These are phyloP conservation scores for Leucophenga varia DNA, from an alignment of 1,140 invertebrate species.

Conservation along the genomic window DNA sequence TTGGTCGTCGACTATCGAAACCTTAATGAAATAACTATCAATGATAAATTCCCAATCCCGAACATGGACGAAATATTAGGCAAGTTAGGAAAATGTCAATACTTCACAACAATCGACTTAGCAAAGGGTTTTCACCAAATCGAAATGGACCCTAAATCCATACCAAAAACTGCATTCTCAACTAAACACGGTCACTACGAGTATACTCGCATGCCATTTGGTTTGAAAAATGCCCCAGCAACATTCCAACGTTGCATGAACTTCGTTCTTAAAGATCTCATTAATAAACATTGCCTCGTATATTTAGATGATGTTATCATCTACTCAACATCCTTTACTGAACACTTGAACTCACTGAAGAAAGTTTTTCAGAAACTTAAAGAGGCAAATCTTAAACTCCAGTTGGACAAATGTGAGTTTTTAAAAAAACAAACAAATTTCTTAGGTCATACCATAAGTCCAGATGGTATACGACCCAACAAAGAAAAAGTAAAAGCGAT, in stretches of 20 bases:
- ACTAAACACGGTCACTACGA: constrained; percentile 18
- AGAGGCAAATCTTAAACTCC: constrained; percentile 29
- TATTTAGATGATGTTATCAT: constrained; percentile 51
- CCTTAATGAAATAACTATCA: constrained; percentile 31
- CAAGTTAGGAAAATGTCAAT: constrained; percentile 15
- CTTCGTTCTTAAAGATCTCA: constrained; percentile 28
- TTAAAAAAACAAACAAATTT: constrained; percentile 36
- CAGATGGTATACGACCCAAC: constrained; percentile 24
- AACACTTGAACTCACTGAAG: constrained; percentile 37
- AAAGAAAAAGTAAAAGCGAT: constrained; percentile 25
- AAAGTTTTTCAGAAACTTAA: constrained; percentile 50
- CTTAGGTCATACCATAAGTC: constrained; percentile 37
- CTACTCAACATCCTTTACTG: constrained; percentile 31
- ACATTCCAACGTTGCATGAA: constrained; percentile 58
- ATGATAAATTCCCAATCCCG: constrained; percentile 21
- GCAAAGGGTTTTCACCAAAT: constrained; percentile 56
- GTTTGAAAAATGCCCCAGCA: constrained; percentile 49
- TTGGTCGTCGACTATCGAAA: constrained; percentile 51
- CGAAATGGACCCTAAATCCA: constrained; percentile 13
- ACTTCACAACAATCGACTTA: constrained; percentile 25
- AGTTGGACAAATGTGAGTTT: constrained; percentile 42
- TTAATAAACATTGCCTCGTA: constrained; percentile 36
- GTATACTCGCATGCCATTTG: constrained; percentile 49
- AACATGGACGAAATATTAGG: constrained; percentile 22
- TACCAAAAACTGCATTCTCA: constrained; percentile 23